Conservation (phyloP, 2,888 invertebrate genomes). For the Drosophila algonquin region DNA sequence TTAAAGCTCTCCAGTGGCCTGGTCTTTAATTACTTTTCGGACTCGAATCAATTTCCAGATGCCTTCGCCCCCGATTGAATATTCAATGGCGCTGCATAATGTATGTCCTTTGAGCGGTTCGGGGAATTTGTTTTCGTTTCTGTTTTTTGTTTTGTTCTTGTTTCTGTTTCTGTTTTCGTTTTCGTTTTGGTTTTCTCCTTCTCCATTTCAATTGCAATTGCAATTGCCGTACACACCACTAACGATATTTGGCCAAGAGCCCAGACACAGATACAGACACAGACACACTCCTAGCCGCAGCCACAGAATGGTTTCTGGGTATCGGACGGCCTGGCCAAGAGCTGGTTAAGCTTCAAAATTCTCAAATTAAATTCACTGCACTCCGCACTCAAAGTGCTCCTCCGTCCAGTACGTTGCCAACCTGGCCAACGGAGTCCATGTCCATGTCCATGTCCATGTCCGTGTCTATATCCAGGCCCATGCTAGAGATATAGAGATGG, state of each 20-base stretch:
- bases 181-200: neutral
- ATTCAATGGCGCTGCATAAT: slow-evolving; percentile 39
- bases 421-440: neutral
- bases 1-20: slow-evolving; percentile 40
- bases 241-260: slow-evolving; percentile 36
- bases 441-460: neutral
- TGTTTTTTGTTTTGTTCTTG: slow-evolving; percentile 11
- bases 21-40: slow-evolving; percentile 41
- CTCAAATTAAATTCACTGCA: slow-evolving; percentile 37
- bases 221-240: slow-evolving; percentile 9
- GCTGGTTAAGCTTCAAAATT: slow-evolving; percentile 2
- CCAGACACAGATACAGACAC: neutral
- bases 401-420: neutral
- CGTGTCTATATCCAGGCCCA: slow-evolving; percentile 13
- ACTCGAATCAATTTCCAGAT: slow-evolving; percentile 41
- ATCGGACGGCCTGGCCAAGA: slow-evolving; percentile 7
- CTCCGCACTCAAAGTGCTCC: neutral
- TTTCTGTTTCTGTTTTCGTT: slow-evolving; percentile 2
- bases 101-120: slow-evolving; percentile 21
- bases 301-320: too few relatives aligned
- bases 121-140: slow-evolving; percentile 27
- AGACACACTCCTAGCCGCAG: neutral
- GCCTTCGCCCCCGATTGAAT: slow-evolving; percentile 30
- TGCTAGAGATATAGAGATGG: neutral
- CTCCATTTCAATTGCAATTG: slow-evolving; percentile 21